These are phyloP conservation scores for Anser cygnoides DNA, from an alignment of 2,113 vertebrate genomes.

Conservation along the genomic window DNA sequence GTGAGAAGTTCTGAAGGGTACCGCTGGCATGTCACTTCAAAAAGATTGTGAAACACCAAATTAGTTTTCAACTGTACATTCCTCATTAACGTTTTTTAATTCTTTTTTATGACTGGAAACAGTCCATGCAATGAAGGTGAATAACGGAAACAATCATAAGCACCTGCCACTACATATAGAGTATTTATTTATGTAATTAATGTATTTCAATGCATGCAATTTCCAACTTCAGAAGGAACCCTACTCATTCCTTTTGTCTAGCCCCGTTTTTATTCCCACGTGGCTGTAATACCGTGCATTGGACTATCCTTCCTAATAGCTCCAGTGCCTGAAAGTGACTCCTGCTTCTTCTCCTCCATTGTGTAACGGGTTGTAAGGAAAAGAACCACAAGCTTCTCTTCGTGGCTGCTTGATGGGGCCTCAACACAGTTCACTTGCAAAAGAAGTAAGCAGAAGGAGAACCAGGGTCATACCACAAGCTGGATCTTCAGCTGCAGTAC, in stretches of 20 bases:
- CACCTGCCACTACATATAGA: background rate
- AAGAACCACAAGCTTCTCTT: background rate
- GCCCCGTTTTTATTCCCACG: background rate
- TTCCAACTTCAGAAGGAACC: background rate
- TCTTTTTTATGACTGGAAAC: background rate
- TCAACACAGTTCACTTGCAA: background rate
- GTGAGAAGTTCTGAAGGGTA: background rate
- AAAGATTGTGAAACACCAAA: background rate
- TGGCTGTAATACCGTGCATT: background rate
- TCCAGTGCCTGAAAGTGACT: background rate
- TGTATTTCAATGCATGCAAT: background rate
- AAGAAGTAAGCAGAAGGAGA: background rate
- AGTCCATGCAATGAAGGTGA: background rate
- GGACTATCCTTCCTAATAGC: background rate
- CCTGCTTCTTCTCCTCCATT: background rate
- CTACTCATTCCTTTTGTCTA: background rate
- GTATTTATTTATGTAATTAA: background rate
- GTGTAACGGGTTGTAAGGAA: background rate
- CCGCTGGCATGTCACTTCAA: background rate
- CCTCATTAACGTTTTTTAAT: background rate
- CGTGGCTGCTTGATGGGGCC: background rate
- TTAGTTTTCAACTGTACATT: background rate
- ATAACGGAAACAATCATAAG: background rate
- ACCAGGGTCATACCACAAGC: accelerated
- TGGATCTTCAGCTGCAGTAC: background rate